Evolutionary conservation across 2,888 invertebrate genomes (phyloP).

Genomic region (Drosophila colorata): DNA sequence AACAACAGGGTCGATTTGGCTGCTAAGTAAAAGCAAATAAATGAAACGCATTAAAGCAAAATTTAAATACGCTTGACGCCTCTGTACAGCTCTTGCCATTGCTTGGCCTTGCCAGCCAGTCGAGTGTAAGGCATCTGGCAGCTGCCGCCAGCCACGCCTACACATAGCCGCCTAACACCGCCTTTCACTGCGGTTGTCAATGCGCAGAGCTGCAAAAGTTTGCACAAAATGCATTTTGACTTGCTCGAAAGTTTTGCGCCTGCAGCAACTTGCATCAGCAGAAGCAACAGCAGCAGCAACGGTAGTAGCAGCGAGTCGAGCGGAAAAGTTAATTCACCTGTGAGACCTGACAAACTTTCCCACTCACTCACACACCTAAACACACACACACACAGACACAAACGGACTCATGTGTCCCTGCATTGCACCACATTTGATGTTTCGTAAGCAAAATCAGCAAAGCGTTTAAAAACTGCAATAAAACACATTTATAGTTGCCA

Average conservation of each 20-base stretch:
- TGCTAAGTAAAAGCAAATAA: conserved; percentile 52
- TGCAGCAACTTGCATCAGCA: conserved; percentile 53
- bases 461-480: conserved; percentile 80
- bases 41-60: conserved; percentile 47
- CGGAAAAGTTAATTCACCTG: conserved; percentile 80
- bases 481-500: conserved; percentile 74
- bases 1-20: conserved; percentile 22
- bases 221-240: conserved; percentile 76
- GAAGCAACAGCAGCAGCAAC: conserved; percentile 24
- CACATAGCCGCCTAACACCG: conserved; percentile 2
- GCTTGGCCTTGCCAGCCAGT: conserved; percentile 51
- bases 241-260: conserved; percentile 66
- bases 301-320: conserved; percentile 61
- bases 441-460: conserved; percentile 73
- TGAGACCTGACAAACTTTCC: conserved; percentile 77
- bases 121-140: conserved; percentile 49
- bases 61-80: conserved; percentile 65
- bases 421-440: conserved; percentile 63
- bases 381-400: conserved; percentile 4
- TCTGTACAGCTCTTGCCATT: conserved; percentile 10
- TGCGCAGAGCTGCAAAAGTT: conserved; percentile 66
- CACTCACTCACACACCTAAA: conserved; percentile 43
- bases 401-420: conserved; percentile 8
- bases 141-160: conserved; percentile 46
- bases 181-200: conserved; percentile 69